Evolutionary conservation across 2,888 invertebrate genomes (phyloP).

Genomic region (Stomorhina lunata): DNA sequence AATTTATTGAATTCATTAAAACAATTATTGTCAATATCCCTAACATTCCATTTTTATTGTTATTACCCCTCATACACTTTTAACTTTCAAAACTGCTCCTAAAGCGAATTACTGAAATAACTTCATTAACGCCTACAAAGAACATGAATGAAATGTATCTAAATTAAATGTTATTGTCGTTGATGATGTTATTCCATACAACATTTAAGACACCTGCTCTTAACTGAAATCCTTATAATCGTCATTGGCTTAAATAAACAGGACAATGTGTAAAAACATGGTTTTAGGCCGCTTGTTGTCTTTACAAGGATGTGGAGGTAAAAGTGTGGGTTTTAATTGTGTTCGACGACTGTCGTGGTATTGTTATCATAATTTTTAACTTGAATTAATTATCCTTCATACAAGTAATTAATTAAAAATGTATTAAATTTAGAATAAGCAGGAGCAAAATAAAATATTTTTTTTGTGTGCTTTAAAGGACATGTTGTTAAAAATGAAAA

Average conservation of each 20-base stretch:
- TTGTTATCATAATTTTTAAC: constrained; percentile 27
- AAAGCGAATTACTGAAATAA: constrained; percentile 24
- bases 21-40: no score
- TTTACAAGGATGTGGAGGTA: neutral
- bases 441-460: neutral
- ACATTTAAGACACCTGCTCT: constrained; percentile 33
- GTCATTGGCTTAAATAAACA: neutral
- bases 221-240: neutral
- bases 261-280: neutral
- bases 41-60: no score
- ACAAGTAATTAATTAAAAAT: constrained; percentile 69
- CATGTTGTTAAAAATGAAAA: constrained; percentile 44
- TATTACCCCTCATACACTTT: no score
- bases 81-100: neutral
- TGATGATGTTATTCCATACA: neutral
- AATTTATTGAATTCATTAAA: no score
- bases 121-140: constrained; percentile 28
- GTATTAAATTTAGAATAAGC: constrained; percentile 48
- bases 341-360: constrained; percentile 54
- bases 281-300: neutral
- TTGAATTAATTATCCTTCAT: constrained; percentile 68
- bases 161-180: neutral
- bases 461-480: constrained; percentile 1
- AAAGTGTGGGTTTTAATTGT: neutral
- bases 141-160: neutral